Base-by-base conservation (phyloP, 2,113 vertebrate genomes). In the Pseudorectes ferrugineus region DNA sequence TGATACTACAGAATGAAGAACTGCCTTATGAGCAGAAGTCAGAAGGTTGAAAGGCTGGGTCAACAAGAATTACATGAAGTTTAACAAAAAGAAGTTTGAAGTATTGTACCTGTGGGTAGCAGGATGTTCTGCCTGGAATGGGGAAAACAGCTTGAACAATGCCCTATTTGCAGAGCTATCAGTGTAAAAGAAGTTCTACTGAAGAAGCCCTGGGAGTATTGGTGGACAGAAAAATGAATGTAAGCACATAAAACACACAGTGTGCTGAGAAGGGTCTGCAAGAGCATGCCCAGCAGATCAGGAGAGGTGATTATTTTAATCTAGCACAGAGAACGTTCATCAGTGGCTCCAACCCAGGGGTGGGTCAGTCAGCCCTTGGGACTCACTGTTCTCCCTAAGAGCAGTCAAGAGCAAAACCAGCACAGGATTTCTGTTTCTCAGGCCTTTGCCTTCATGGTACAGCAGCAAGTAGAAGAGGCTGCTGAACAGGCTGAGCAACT, bases 311-410 rank as follows among this genome's bases (percentile, higher is more conserved):
- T 48, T 75, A 54, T 36, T 86, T 71, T 58, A 38, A 63, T 48
- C 43, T 63, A 72, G 14, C 16, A 29, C 8, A 54, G 25, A 21
- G 31, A 84, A 26, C 10, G 4, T 63, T n/a, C 13, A 12, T 15
- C 21, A 55, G 40, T 46, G 25, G 13, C 19, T 71, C 33, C 40
- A 59, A 4, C 4, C 8, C 25, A 49, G 5, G 11, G 43, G 29
- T 54, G 11, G 43, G 29, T 54, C 38, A 87, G 21, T 54, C 46
- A 87, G 21, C 12, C 24, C 22, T 71, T 67, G 46, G 11, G 12
- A 54, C 5, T 36, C n/a, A 9, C 12, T 0, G 0, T 23, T 65
- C 12, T 90, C 11, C 11, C 19, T n/a, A 46, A 4, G 6, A 62
- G 14, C 5, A 45, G 52, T 9, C 24, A 76, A 40, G 42, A 35